phyloP scores from a whole-genome alignment of 2,888 invertebrate species.

The Lysandra bellargus region DNA sequence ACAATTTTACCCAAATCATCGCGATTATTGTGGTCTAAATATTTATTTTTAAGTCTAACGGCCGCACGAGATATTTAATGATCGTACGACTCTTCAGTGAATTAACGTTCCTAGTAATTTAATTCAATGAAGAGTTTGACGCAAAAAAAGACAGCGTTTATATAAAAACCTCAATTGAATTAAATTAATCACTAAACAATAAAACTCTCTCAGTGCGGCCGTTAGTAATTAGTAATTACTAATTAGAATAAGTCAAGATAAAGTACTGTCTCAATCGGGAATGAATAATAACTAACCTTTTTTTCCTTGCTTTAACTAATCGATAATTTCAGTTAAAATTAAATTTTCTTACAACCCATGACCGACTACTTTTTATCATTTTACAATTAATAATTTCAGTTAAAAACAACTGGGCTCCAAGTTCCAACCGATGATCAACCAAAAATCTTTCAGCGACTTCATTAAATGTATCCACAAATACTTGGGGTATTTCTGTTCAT shows the following conservation, averaged over 20 bases:
- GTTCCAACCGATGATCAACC: neutral
- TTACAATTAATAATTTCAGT: neutral
- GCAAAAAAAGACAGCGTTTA: neutral
- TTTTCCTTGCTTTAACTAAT: neutral
- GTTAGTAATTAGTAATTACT: neutral
- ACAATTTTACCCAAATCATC: neutral
- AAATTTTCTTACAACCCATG: no score
- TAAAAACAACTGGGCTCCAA: neutral
- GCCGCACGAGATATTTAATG: neutral
- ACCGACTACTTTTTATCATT: neutral
- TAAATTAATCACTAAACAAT: no score
- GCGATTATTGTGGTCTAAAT: neutral
- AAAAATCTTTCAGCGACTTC: slow-evolving; percentile 23
- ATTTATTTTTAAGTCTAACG: neutral
- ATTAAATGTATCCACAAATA: slow-evolving; percentile 24
- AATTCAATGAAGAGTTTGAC: no score
- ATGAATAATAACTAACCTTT: neutral
- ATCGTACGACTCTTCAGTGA: no score
- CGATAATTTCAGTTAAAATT: neutral
- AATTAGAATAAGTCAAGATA: neutral
- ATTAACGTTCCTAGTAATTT: no score
- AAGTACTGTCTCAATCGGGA: no score
- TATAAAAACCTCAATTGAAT: no score
- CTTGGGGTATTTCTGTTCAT: slow-evolving; percentile 28
- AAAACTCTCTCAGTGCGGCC: no score